Evolutionary conservation across 2,888 invertebrate genomes (phyloP), one percentile per base, ranked within the genome.

Genomic region (Cristatella mucedo): DNA sequence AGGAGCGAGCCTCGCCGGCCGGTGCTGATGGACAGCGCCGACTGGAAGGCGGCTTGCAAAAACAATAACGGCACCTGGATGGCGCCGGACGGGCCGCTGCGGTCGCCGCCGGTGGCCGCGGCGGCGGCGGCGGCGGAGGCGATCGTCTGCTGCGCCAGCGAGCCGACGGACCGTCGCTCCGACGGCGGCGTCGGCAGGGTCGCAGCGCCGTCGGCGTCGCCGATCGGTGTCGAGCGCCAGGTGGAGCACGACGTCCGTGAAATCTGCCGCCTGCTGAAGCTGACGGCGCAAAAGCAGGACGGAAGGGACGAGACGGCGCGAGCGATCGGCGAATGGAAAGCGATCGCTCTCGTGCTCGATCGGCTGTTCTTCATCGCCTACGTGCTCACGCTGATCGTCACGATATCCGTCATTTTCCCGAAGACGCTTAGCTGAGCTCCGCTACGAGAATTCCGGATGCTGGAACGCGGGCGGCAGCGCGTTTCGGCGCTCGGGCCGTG

Each of bases 281-380:
- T 18, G 6, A 36, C 26, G n/a, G 26, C 26, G 7, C 11, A 6
- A 13, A 36, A 22, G 18, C 36, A 36, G 15, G 26, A 36, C 9
- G 15, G 26, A 5, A 36, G 26, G 13, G 36, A 36, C 22, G 16
- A 4, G 4, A 4, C 18, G 4, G 36, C 22, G 15, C 22, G 26
- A 18, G 18, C 26, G 6, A 21, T 13, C 15, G 36, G 24, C 15
- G 36, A 36, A 13, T 36, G 36, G 36, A 4, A 29, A 11, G 36
- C 36, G n/a, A 19, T 36, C 5, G 36, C 36, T 4, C 13, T 36
- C 5, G 36, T 36, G 4, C 19, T 36, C 5, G 36, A 36, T 24
- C 11, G 36, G 15, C 13, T 36, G 24, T 36, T 36, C 18, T 36
- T 36, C 19, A 6, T 36, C 26, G 13, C 26, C 15, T 36, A 36